Percentiles rank a stretch among this genome's conserved stretches.
Conservation (phyloP, 2,797 vertebrate genomes). For the Neomorphus geoffroyi region DNA sequence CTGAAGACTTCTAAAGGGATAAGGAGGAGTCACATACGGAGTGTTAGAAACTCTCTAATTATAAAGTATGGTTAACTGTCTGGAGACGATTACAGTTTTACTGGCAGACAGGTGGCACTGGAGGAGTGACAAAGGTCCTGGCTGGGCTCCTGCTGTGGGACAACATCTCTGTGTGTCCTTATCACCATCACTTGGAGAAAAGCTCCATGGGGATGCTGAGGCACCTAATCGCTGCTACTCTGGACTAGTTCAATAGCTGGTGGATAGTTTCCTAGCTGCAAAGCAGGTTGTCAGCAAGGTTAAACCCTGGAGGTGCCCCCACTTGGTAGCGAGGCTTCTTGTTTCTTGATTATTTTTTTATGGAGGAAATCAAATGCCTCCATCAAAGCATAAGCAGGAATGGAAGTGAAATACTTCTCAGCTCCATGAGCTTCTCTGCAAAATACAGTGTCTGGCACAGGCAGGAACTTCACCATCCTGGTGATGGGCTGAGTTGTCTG, state of each 20-base stretch:
- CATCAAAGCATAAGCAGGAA: rapidly evolving
- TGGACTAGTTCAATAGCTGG: neutral
- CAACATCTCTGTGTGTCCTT: neutral
- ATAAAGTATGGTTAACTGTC: neutral
- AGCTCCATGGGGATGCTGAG: neutral
- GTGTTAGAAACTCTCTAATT: neutral
- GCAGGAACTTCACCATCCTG: neutral
- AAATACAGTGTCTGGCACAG: neutral
- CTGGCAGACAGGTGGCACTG: neutral
- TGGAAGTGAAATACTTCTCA: neutral
- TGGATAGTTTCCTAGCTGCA: neutral
- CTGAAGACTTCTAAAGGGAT: neutral
- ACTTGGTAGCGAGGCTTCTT: neutral
- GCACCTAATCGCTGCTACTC: neutral
- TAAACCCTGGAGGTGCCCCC: neutral
- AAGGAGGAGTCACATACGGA: neutral
- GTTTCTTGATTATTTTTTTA: neutral
- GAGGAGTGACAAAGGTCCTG: neutral
- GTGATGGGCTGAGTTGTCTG: neutral
- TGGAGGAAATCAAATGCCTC: neutral
- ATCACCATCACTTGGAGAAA: neutral
- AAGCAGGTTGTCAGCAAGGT: neutral
- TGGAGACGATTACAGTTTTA: neutral
- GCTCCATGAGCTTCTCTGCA: neutral
- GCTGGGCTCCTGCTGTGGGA: neutral